These are phyloP conservation scores for Phthorimaea operculella DNA, from an alignment of 1,140 invertebrate genomes.

Conservation along the genomic window DNA sequence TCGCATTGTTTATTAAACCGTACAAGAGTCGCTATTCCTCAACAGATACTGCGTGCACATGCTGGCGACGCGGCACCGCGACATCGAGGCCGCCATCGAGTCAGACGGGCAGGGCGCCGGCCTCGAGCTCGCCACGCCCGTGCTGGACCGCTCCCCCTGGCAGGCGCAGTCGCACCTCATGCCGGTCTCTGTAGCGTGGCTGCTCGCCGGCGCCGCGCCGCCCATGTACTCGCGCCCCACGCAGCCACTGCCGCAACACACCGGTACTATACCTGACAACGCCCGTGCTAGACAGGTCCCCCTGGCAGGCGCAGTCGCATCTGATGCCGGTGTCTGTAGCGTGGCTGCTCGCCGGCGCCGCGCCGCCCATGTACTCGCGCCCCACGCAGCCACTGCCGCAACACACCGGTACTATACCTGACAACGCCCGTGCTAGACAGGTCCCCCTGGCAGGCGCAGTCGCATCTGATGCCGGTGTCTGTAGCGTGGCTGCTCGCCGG, in stretches of 20 bases:
- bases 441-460: constrained; percentile 23
- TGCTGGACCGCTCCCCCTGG: constrained; percentile 69
- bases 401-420: constrained; percentile 73
- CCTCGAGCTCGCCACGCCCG: constrained; percentile 79
- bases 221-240: constrained; percentile 74
- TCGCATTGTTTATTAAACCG: no score
- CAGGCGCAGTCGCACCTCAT: constrained; percentile 59
- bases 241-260: constrained; percentile 14
- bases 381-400: constrained; percentile 39
- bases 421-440: constrained; percentile 79
- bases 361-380: constrained; percentile 77
- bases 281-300: constrained; percentile 74
- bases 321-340: constrained; percentile 78
- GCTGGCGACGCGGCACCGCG: constrained; percentile 80
- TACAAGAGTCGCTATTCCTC: no score
- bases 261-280: no score
- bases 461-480: constrained; percentile 73
- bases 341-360: constrained; percentile 80
- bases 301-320: constrained; percentile 35
- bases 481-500: constrained; percentile 84
- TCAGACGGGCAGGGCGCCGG: constrained; percentile 62
- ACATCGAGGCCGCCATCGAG: constrained; percentile 67
- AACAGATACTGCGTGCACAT: constrained; percentile 75
- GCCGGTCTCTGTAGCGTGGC: constrained; percentile 81
- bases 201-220: constrained; percentile 79